phyloP scores from a whole-genome alignment of 2,797 vertebrate species.

The Synanceia verrucosa region DNA sequence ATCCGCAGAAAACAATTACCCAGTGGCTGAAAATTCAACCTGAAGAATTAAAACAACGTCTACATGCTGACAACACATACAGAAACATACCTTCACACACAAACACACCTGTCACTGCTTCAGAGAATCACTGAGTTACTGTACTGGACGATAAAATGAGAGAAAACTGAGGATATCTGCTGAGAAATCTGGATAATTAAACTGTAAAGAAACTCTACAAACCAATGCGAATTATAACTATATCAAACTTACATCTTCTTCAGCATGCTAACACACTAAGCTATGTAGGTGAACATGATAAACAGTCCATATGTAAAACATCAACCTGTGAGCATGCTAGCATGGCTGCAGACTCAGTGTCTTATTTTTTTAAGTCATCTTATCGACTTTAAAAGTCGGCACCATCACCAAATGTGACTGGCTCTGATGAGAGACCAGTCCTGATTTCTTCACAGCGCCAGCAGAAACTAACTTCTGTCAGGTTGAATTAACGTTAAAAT shows the following conservation, averaged over 20 bases:
- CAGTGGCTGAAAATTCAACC: conserved; percentile 12
- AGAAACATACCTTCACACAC: background rate
- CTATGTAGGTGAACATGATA: background rate
- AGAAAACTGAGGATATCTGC: conserved; percentile 10
- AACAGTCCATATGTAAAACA: background rate
- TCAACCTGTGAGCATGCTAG: background rate
- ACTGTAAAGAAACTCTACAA: conserved; percentile 5
- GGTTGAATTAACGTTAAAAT: conserved; percentile 1
- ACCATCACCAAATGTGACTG: background rate
- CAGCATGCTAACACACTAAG: background rate
- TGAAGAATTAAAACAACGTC: conserved; percentile 11
- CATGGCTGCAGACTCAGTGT: background rate
- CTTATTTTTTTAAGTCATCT: background rate
- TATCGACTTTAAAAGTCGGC: background rate
- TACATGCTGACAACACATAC: background rate
- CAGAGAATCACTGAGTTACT: conserved; percentile 30
- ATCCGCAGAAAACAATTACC: conserved; percentile 52
- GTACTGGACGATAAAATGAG: conserved; percentile 11
- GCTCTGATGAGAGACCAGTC: background rate
- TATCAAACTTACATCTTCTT: background rate
- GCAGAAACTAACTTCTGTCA: background rate
- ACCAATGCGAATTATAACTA: background rate
- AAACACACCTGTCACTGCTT: conserved; percentile 9
- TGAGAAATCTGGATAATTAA: conserved; percentile 20
- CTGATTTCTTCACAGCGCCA: background rate